Base-by-base conservation (phyloP, 2,797 vertebrate species). In the Periparus ater region DNA sequence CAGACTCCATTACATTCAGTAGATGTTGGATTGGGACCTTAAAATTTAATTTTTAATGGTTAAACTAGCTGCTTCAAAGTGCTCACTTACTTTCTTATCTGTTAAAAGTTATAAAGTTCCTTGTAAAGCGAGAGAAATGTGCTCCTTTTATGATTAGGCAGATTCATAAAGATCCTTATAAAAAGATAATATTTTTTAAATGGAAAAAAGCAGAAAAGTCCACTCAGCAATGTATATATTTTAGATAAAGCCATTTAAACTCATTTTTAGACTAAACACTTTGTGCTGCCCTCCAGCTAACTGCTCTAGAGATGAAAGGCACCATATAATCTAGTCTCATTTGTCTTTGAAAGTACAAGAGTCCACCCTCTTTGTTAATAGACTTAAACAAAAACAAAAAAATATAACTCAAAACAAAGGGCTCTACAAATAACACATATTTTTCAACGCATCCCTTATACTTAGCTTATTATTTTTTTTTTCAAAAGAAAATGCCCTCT, bases 221-320 rank as follows among this genome's bases (percentile, higher is more conserved):
- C 72, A 89, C 50, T 79, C 47, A 89, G 32, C 23, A 95, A 66
- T 38, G 20, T 89, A 78, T 85, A 65, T 94, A 89, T 91, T 89
- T 79, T 73, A 85, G 51, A 92, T 84, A 78, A 91, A 87, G 8
- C 7, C 20, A 67, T 94, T 94, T 81, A 84, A 94, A 85, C 44
- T 94, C 14, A 68, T 74, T 95, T 95, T 96, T 67, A 93, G 54
- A 88, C 74, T 94, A 95, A 97, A 90, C 23, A 92, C 60, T 93
- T 66, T 88, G 23, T 58, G 42, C 51, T 93, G 21, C 29, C 85
- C 70, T 96, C 66, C 53, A 94, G 84, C 76, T 88, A 94, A 86
- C 73, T 90, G 77, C 34, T 95, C 14, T 65, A 16, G 57, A 96
- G 34, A 86, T 85, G 67, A 97, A 97, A 96, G 51, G 2, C 51